Evolutionary conservation across 1,140 invertebrate species (phyloP).

Genomic region (Phymorhynchus buccinoides): DNA sequence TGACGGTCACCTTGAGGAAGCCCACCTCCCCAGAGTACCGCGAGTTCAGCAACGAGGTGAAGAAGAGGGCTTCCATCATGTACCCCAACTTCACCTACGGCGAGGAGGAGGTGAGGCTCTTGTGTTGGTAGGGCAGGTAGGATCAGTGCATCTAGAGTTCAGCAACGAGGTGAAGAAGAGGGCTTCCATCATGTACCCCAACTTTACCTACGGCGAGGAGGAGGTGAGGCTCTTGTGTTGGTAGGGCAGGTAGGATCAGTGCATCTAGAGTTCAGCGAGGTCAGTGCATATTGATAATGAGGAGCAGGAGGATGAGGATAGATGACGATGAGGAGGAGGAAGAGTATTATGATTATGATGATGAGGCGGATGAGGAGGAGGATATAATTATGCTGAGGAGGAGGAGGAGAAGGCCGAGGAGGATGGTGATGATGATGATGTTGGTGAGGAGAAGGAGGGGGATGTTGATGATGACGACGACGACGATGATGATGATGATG

Average conservation of each 20-base stretch:
- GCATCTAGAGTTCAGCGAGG: not conserved
- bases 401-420: not conserved
- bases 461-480: not conserved
- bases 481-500: not conserved
- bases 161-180: constrained; percentile 85
- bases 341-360: not conserved
- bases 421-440: not conserved
- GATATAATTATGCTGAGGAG: not conserved
- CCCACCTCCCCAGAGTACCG: constrained; percentile 78
- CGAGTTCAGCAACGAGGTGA: constrained; percentile 85
- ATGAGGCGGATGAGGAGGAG: not conserved
- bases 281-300: not conserved
- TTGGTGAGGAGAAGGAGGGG: not conserved
- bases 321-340: not conserved
- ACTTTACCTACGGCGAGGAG: constrained; percentile 72
- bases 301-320: not conserved
- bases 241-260: too few relatives aligned
- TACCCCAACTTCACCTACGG: constrained; percentile 77
- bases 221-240: too few relatives aligned
- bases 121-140: too few relatives aligned
- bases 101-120: not conserved
- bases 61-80: constrained; percentile 83
- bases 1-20: constrained; percentile 89
- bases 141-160: constrained; percentile 78
- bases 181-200: constrained; percentile 81